phyloP scores from a whole-genome alignment of 2,888 invertebrate genomes.

The Drosophila merina region DNA sequence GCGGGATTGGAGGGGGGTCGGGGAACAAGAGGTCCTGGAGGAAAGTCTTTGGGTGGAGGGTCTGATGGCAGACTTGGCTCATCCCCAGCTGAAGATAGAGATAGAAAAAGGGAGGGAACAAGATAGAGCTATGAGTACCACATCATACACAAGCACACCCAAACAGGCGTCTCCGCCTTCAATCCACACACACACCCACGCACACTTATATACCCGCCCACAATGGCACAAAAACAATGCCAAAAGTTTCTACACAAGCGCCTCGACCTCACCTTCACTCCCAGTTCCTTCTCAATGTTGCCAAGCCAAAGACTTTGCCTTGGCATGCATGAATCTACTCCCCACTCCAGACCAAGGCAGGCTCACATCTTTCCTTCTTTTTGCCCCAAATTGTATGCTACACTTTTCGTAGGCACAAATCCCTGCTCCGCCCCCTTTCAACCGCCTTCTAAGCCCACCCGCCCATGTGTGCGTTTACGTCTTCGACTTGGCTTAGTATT shows the following conservation, averaged over 20 bases:
- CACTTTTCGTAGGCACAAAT: conserved; percentile 69
- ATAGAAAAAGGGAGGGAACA: conserved; percentile 5
- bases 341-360: conserved; percentile 1
- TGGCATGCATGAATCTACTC: conserved; percentile 51
- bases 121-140: conserved; percentile 35
- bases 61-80: conserved; percentile 70
- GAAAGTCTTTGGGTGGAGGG: neutral
- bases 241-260: conserved; percentile 69
- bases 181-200: conserved; percentile 38
- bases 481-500: conserved; percentile 81
- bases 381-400: conserved; percentile 59
- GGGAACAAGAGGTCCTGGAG: conserved; percentile 3
- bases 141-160: conserved; percentile 23
- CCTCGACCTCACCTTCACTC: conserved; percentile 63
- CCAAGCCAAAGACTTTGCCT: conserved; percentile 76
- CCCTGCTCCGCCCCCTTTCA: conserved; percentile 11
- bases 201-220: conserved; percentile 22
- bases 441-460: conserved; percentile 1
- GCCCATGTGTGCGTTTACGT: conserved; percentile 33
- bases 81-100: conserved; percentile 57
- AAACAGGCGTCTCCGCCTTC: conserved; percentile 57
- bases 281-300: conserved; percentile 66
- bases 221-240: conserved; percentile 73
- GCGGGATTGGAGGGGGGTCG: conserved; percentile 50
- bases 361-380: conserved; percentile 21